Base-by-base conservation (phyloP, 2,113 vertebrate genomes). In the Cynoglossus semilaevis region DNA sequence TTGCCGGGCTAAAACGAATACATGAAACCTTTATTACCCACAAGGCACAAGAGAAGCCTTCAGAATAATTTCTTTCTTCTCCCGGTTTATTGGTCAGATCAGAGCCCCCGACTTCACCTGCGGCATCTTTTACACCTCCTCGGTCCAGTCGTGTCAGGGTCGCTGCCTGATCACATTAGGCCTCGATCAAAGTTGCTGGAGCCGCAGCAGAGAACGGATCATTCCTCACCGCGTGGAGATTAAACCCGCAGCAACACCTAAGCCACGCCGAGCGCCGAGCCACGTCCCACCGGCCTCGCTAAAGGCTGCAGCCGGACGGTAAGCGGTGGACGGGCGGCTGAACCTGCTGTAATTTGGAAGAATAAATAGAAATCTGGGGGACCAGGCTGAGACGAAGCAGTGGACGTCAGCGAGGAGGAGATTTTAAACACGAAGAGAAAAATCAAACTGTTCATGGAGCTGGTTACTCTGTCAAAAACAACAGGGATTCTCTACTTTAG, bases 21-120 rank as follows among this genome's bases (percentile, higher is more conserved):
- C 87, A 91, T 92, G 87, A 91, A 91, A 91, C 81, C 87, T 89
- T 91, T 90, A 92, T 91, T 91, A 91, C 90, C 90, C 90, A 87
- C 72, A 88, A 90, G 90, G 77, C 89, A 75, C 58, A 58, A 61
- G 16, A 67, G 61, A 66, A 74, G 81, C 83, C 82, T 82, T 84
- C 79, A 70, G 88, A 90, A 90, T 88, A 88, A 88, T 85, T 81
- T 66, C 42, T 82, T 83, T 84, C 77, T 88, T 85, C 77, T 70
- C 62, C 7, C n/a, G 58, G 76, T 81, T 87, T 85, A 80, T 75
- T 79, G 79, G 81, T 84, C 79, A 81, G 82, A 90, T 85, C 82
- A 85, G 64, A 82, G 8, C 4, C 29, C 22, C 54, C 29, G 14
- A 44, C 8, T 48, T 44, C 48, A 9, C 40, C 15, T 38, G 13